A percentile compares a stretch with the other conserved stretches of the same genome.
phyloP scores from a whole-genome alignment of 2,797 vertebrate species.

The Melanotaenia trifasciata region DNA sequence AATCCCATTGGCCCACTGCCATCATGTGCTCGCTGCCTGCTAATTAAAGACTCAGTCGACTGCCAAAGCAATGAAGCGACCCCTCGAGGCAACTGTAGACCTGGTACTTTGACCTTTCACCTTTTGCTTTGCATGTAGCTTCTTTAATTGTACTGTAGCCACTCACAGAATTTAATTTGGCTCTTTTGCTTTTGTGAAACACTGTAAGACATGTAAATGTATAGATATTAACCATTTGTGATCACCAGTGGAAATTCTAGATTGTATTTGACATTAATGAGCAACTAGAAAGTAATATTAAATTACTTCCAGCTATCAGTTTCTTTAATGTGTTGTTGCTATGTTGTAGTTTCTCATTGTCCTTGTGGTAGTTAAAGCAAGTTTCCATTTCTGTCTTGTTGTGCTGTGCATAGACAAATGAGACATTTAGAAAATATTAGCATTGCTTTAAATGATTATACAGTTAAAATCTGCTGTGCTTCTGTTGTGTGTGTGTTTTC shows the following conservation, averaged over 20 bases:
- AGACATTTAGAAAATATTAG: slow-evolving; percentile 46
- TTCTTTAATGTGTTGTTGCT: slow-evolving; percentile 65
- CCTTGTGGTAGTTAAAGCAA: slow-evolving; percentile 73
- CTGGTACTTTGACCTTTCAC: slow-evolving; percentile 94
- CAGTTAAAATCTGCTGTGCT: slow-evolving; percentile 52
- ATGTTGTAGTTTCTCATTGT: slow-evolving; percentile 75
- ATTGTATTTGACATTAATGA: slow-evolving; percentile 50
- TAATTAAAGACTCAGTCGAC: slow-evolving; percentile 99
- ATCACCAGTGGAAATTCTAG: slow-evolving; percentile 60
- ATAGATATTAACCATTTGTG: slow-evolving; percentile 44
- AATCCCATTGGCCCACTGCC: slow-evolving; percentile 99
- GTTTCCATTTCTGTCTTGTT: slow-evolving; percentile 69
- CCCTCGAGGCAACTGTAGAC: slow-evolving; percentile 96
- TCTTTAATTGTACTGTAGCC: slow-evolving; percentile 93
- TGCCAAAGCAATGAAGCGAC: slow-evolving; percentile 99
- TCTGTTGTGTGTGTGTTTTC: slow-evolving; percentile 43
- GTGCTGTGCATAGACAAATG: slow-evolving; percentile 74
- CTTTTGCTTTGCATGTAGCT: slow-evolving; percentile 99
- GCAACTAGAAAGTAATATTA: slow-evolving; percentile 63
- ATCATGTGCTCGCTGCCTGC: slow-evolving; percentile 99
- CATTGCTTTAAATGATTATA: slow-evolving; percentile 12
- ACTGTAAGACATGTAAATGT: slow-evolving; percentile 69
- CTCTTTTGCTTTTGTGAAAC: slow-evolving; percentile 81
- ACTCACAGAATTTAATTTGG: slow-evolving; percentile 91
- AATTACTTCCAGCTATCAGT: slow-evolving; percentile 48